Percentiles rank a stretch among this genome's conserved stretches.
Conservation (phyloP, 2,113 vertebrate genomes). For the Heterochromis multidens region DNA sequence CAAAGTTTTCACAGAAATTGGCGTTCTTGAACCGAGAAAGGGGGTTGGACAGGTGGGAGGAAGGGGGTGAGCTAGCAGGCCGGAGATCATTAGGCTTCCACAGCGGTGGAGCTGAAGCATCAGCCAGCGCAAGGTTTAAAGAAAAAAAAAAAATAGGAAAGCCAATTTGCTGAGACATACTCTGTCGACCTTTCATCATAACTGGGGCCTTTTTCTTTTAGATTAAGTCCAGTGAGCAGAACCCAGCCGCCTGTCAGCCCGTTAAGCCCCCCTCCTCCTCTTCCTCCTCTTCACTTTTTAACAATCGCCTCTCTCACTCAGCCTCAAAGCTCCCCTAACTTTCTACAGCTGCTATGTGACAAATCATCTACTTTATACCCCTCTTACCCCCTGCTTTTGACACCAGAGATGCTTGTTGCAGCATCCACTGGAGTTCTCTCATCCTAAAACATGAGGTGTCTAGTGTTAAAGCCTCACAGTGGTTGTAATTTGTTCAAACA, state of each 20-base stretch:
- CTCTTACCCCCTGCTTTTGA: conserved; percentile 64
- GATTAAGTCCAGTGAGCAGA: conserved; percentile 66
- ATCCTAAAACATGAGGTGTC: not conserved
- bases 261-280: conserved; percentile 23
- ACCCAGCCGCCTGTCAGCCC: conserved; percentile 52
- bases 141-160: conserved; percentile 8
- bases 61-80: conserved; percentile 22
- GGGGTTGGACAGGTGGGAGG: conserved; percentile 37
- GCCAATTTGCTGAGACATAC: conserved; percentile 67
- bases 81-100: conserved; percentile 58
- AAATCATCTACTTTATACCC: conserved; percentile 75
- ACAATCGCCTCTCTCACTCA: conserved; percentile 70
- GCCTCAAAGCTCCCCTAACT: conserved; percentile 76
- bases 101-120: conserved; percentile 26
- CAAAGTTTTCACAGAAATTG: not conserved
- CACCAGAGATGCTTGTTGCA: conserved; percentile 82
- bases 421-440: not conserved
- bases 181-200: conserved; percentile 64
- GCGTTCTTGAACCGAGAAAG: not conserved
- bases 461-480: not conserved
- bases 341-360: conserved; percentile 82
- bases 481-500: not conserved
- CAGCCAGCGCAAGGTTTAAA: conserved; percentile 13
- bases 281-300: conserved; percentile 46
- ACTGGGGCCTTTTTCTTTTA: conserved; percentile 54